Base-by-base conservation (phyloP, 2,888 invertebrate genomes). In the Apodemia hepburni region DNA sequence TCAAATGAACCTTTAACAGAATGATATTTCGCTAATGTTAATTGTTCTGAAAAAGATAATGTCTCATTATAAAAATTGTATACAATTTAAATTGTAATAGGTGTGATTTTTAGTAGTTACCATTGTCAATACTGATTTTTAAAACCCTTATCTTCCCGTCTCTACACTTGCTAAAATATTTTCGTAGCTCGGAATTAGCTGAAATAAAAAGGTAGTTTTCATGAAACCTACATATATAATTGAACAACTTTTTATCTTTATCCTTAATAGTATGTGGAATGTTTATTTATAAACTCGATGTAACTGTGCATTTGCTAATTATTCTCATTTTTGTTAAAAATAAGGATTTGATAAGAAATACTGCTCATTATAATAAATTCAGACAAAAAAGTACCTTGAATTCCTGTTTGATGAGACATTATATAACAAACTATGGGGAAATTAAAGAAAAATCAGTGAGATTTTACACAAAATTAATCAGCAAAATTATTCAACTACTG, bases 341-440 rank as follows among this genome's bases (percentile, higher is more conserved):
- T 15, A 5, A 42, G 5, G 42, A 15, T 42, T 42, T 42, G 15
- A 42, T 15, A 42, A 15, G 22, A 1, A 22, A 22, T 22, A 22
- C 22, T 22, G 22, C 15, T 42, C 42, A 9, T 8, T 42, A 15
- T 8, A 49, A 33, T 33, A 29, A 47, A 27, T 9, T 18, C 15
- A 18, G 7, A 29, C 15, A 17, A 17, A 11, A 1, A 8, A 54
- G 38, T 92, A 97, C 97, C 96, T 94, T 95, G 95, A 71, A 97
- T 97, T 81, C 97, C 97, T 17, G 97, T 97, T 93, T 97, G 97
- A 82, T 97, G 97, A 79, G 97, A 97, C 97, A 97, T 97, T 81
- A 75, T 92, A 60, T 59, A 15, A 15, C 15, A 42, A 42, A 42
- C 15, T 15, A 5, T 42, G 42, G 12, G 11, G 4, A 42, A 42